Conservation (phyloP, 2,797 vertebrate species). For the Hephaestus fuliginosus region DNA sequence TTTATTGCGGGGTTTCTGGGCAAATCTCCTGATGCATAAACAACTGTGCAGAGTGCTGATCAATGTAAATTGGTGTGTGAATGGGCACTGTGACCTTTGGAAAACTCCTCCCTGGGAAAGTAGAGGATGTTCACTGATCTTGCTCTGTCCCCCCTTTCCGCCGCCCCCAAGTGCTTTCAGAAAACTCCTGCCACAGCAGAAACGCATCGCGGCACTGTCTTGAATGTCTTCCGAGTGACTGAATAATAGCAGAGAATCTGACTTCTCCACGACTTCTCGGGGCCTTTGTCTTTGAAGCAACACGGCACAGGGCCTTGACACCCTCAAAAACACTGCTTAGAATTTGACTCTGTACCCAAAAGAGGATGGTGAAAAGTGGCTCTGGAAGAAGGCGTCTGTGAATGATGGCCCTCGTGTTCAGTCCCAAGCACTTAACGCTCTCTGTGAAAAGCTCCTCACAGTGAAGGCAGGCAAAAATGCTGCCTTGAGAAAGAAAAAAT, state of each 20-base stretch:
- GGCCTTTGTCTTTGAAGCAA: slow-evolving; percentile 65
- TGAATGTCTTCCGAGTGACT: slow-evolving; percentile 52
- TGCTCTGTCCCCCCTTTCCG: not conserved
- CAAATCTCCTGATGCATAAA: slow-evolving; percentile 71
- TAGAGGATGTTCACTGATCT: slow-evolving; percentile 52
- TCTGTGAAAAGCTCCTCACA: slow-evolving; percentile 61
- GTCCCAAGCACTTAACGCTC: slow-evolving; percentile 65
- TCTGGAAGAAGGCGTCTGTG: slow-evolving; percentile 59
- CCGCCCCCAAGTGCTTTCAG: slow-evolving; percentile 26
- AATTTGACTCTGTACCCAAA: slow-evolving; percentile 49
- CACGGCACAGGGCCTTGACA: slow-evolving; percentile 58
- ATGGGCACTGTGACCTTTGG: slow-evolving; percentile 78
- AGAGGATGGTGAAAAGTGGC: slow-evolving; percentile 60
- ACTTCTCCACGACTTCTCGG: slow-evolving; percentile 51
- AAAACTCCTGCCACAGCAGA: slow-evolving; percentile 66
- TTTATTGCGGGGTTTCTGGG: slow-evolving; percentile 73
- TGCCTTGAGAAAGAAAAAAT: slow-evolving; percentile 26
- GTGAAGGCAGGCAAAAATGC: slow-evolving; percentile 55
- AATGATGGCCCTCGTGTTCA: slow-evolving; percentile 69
- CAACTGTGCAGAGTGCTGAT: slow-evolving; percentile 72
- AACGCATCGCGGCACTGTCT: slow-evolving; percentile 46
- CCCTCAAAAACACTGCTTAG: slow-evolving; percentile 56
- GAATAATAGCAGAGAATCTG: slow-evolving; percentile 56
- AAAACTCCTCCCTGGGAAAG: slow-evolving; percentile 73
- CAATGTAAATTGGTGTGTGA: slow-evolving; percentile 80